Evolutionary conservation across 2,797 vertebrate genomes (phyloP).

Genomic region (Luscinia megarhynchos): DNA sequence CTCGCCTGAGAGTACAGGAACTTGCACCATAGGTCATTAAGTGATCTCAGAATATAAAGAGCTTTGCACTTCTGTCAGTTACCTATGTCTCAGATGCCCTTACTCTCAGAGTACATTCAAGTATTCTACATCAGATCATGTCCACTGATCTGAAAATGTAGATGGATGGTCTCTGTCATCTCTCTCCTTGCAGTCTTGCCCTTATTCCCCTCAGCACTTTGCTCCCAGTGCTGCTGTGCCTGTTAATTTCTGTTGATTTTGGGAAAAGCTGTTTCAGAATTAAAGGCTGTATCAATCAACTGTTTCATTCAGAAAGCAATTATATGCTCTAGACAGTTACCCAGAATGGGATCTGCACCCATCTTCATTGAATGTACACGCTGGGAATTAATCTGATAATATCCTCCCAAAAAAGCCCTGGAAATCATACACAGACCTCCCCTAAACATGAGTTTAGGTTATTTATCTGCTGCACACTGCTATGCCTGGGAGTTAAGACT

Average conservation of each 20-base stretch:
- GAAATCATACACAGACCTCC: not conserved
- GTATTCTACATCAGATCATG: not conserved
- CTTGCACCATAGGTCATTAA: not conserved
- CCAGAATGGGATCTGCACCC: not conserved
- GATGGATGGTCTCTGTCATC: not conserved
- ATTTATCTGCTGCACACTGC: not conserved
- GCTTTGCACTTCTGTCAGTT: not conserved
- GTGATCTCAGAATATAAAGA: not conserved
- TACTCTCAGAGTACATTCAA: not conserved
- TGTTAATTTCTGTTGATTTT: not conserved
- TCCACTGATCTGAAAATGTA: not conserved
- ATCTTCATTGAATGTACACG: not conserved
- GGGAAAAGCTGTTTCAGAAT: not conserved
- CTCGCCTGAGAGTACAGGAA: not conserved
- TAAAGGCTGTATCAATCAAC: not conserved
- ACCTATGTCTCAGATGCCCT: not conserved
- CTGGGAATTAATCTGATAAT: not conserved
- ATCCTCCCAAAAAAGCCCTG: not conserved
- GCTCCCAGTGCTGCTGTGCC: not conserved
- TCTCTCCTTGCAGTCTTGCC: not conserved
- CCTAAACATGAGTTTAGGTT: not conserved
- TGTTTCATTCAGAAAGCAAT: not conserved
- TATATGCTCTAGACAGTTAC: not conserved
- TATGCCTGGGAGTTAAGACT: not conserved
- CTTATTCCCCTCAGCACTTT: not conserved